A percentile compares a stretch with the other conserved stretches of the same genome.
Conservation (phyloP, 2,113 vertebrate species). For the Engraulis encrasicolus region DNA sequence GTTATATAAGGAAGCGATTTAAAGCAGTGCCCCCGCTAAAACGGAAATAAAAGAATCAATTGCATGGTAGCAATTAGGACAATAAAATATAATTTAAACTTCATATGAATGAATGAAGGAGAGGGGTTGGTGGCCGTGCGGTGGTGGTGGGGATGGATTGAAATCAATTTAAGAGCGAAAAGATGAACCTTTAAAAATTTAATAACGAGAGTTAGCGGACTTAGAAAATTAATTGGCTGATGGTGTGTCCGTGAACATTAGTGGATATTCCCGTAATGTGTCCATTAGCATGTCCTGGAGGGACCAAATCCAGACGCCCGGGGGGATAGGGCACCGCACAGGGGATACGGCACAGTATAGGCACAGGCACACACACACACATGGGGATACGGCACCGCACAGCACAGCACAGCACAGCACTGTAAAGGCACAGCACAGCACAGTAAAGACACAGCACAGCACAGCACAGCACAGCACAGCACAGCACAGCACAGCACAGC, state of each 20-base stretch:
- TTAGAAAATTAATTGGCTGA: slow-evolving; percentile 75
- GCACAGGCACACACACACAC: slow-evolving; percentile 20
- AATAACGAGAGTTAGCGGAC: slow-evolving; percentile 76
- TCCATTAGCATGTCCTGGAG: slow-evolving; percentile 82
- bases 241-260: slow-evolving; percentile 85
- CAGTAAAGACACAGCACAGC: too few species aligned
- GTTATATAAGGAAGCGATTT: neutral
- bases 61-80: slow-evolving; percentile 58
- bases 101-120: slow-evolving; percentile 72
- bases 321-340: slow-evolving; percentile 54
- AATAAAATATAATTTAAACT: slow-evolving; percentile 84
- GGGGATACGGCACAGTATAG: too few species aligned
- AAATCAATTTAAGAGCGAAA: slow-evolving; percentile 82
- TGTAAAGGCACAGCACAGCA: too few species aligned
- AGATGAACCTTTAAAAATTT: slow-evolving; percentile 86
- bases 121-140: slow-evolving; percentile 39
- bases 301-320: slow-evolving; percentile 70
- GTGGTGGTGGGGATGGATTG: slow-evolving; percentile 77
- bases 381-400: too few species aligned
- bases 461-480: too few species aligned
- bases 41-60: slow-evolving; percentile 11
- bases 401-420: too few species aligned
- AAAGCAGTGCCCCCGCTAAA: neutral
- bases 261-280: slow-evolving; percentile 85
- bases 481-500: too few species aligned